phyloP scores from a whole-genome alignment of 92 coral and sea anemone genomes.

The Epizoanthus ramosus region DNA sequence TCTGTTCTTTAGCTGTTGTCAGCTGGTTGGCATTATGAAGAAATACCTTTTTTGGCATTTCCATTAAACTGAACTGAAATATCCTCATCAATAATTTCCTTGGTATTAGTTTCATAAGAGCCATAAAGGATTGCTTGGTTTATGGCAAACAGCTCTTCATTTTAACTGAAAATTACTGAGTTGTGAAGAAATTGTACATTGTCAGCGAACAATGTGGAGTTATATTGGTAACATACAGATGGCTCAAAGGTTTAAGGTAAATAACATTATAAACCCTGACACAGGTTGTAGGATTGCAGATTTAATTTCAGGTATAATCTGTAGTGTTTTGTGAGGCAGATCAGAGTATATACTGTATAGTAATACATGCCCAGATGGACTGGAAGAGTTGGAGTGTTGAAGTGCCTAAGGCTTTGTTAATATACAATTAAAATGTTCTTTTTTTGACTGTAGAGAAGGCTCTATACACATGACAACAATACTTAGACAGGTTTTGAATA shows the following conservation, averaged over 20 bases:
- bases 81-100: background rate
- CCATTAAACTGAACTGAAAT: conserved; percentile 28
- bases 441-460: too few species aligned
- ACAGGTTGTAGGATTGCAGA: too few species aligned
- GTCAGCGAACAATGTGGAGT: conserved; percentile 22
- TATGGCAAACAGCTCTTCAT: background rate
- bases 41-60: conserved; percentile 38
- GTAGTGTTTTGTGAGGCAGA: too few species aligned
- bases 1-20: conserved; percentile 33
- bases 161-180: background rate
- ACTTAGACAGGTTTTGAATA: too few species aligned
- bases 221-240: conserved; percentile 24
- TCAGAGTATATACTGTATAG: too few species aligned
- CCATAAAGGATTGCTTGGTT: background rate
- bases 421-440: too few species aligned
- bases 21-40: conserved; percentile 21
- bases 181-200: background rate
- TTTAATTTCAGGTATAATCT: too few species aligned
- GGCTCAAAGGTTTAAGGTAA: conserved; percentile 26
- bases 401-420: too few species aligned
- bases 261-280: background rate
- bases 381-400: too few species aligned
- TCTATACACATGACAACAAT: too few species aligned
- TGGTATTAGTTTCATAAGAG: conserved; percentile 24
- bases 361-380: too few species aligned